Evolutionary conservation across 2,888 invertebrate species (phyloP).

Genomic region (Noctua comes): DNA sequence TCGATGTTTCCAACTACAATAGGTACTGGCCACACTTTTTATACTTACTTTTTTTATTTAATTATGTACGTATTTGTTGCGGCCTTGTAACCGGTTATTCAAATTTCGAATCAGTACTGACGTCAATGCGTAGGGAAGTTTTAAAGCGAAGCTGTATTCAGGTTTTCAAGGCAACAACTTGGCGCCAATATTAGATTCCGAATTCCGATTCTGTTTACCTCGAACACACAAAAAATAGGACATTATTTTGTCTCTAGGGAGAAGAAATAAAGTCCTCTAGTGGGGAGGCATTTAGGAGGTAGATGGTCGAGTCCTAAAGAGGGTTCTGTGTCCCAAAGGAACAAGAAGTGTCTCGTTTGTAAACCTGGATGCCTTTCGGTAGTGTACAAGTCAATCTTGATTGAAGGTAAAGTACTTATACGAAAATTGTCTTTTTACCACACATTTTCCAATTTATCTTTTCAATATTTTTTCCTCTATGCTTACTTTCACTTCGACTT

Average conservation of each 20-base stretch:
- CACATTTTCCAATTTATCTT: background rate
- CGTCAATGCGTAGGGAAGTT: conserved; percentile 45
- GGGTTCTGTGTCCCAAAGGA: conserved; percentile 52
- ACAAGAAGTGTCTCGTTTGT: conserved; percentile 20
- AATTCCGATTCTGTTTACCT: conserved; percentile 42
- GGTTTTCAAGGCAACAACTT: conserved; percentile 38
- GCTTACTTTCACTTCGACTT: background rate
- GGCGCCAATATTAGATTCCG: conserved; percentile 16
- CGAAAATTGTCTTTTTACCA: background rate
- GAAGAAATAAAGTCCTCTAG: conserved; percentile 54
- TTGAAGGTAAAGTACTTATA: background rate
- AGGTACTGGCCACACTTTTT: conserved; percentile 1
- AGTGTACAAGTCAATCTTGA: conserved; percentile 10
- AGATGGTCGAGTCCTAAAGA: conserved; percentile 37
- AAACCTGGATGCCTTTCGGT: conserved; percentile 4
- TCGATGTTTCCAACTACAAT: background rate
- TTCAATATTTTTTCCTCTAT: background rate
- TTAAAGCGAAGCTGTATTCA: conserved; percentile 40
- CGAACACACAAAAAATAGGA: conserved; percentile 50
- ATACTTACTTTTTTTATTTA: background rate
- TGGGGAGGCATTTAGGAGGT: conserved; percentile 43
- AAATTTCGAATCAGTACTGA: conserved; percentile 47
- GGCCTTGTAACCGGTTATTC: conserved; percentile 53
- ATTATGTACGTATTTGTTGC: conserved; percentile 11
- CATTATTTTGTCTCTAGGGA: conserved; percentile 50